Evolutionary conservation across 2,888 invertebrate genomes (phyloP), one percentile per base, ranked within the genome.

Genomic region (Macroteleia sp.): DNA sequence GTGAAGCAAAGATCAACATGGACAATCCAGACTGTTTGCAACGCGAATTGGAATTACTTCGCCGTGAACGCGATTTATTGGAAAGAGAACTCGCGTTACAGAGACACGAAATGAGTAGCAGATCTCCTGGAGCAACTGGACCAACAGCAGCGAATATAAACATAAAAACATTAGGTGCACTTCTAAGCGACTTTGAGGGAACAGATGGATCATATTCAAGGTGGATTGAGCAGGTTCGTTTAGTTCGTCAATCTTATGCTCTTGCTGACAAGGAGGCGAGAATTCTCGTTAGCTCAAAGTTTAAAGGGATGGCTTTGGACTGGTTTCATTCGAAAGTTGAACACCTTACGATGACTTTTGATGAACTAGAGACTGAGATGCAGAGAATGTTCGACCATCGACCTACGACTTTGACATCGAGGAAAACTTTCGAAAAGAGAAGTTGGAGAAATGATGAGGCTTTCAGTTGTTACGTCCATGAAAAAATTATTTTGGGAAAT

Each of bases 271-370:
- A 36, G 19, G 6, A 44, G 3, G 50, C 52, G 28, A 80, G 61
- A 50, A 54, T 77, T 14, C 10, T 77, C 4, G 48, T 80, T 0
- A 54, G 62, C 10, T 28, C 46, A 16, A 74, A 62, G 17, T 17
- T 80, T 6, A 78, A 77, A 42, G 66, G 61, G 0, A 59, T 36
- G 5, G 80, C 81, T 1, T 12, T 61, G n/a, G 52, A 69, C 0
- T 81, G 80, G 71, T 79, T 82, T 19, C 69, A 82, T 36, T 82
- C 80, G 9, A 71, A 79, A 25, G 52, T 78, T 0, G 75, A 79
- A 20, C 62, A 80, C 19, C 19, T 81, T 0, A 50, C 14, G 0
- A 16, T 73, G 25, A 42, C 34, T 14, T 22, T 46, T 1, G 17
- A 46, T 9, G 16, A 57, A 39, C 9, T 39, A 14, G 5, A 3